Evolutionary conservation across 1,140 invertebrate genomes (phyloP), one percentile per base, ranked within the genome.

Genomic region (Scylla paramamosain): DNA sequence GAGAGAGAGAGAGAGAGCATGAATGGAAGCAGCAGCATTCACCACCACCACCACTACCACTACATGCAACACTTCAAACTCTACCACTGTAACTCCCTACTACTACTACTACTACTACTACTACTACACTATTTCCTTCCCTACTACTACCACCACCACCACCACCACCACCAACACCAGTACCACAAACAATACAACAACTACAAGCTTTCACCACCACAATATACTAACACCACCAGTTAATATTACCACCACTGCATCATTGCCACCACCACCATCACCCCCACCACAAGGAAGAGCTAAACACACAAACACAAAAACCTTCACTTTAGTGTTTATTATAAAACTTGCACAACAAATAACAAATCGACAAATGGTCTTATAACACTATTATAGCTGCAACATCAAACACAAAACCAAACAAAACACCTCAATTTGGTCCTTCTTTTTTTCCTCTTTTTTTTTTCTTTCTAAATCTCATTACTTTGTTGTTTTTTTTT

Each of bases 321-420:
- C 48, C 7, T 95, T 90, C 95, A 93, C 92, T 90, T 92, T 95
- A 95, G 92, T 52, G 84, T 95, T 95, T 95, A 95, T 95, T 95
- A 95, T 93, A 95, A 95, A 95, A 95, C 92, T 93, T 89, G 91
- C 95, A 95, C 95, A 95, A 95, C 95, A 95, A 93, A 93, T 95
- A 95, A 95, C 95, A 95, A 95, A 95, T 95, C 89, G 95, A 95
- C 95, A 95, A 95, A 93, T 95, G 86, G 93, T 95, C 87, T 93
- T 95, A 93, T 90, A 95, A 93, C 93, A 95, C 93, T 95, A 95
- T 92, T 93, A 92, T 82, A 93, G 95, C 88, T 95, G 95, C 95
- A 95, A 95, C 95, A 95, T 95, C 92, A 93, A 95, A 95, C 95
- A 95, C 95, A 95, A 95, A 95, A 93, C 95, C 95, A 95, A 95